These are phyloP conservation scores for Eumaeus atala DNA, from an alignment of 1,140 invertebrate genomes.

Conservation along the genomic window DNA sequence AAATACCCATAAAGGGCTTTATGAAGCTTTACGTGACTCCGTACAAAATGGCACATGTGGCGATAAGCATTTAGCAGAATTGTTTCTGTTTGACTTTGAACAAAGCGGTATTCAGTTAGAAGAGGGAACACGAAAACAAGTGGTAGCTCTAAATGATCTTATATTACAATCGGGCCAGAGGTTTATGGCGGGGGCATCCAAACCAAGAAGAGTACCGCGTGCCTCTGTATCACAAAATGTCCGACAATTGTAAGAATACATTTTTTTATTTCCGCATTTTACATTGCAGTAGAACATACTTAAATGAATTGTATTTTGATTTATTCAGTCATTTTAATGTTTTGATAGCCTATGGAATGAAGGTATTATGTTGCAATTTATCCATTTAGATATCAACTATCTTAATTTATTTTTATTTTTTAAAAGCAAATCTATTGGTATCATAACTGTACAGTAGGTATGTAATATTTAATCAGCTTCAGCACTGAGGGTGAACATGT, in stretches of 20 bases:
- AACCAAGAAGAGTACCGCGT: conserved; percentile 79
- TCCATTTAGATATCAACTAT: too few relatives aligned
- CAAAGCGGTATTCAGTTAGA: conserved; percentile 95
- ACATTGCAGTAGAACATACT: too few relatives aligned
- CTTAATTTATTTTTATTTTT: background rate
- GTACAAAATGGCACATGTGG: conserved; percentile 84
- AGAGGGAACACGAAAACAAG: conserved; percentile 82
- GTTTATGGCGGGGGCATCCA: conserved; percentile 86
- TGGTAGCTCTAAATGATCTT: conserved; percentile 89
- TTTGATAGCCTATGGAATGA: background rate
- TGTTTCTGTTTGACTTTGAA: conserved; percentile 98
- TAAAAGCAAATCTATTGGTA: too few relatives aligned
- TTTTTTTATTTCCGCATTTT: too few relatives aligned
- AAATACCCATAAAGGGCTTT: conserved; percentile 91
- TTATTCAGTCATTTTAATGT: background rate
- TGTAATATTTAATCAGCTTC: too few relatives aligned
- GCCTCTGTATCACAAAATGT: conserved; percentile 81
- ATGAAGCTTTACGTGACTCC: conserved; percentile 83
- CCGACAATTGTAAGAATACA: conserved; percentile 83
- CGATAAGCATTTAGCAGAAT: conserved; percentile 88
- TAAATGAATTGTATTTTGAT: too few relatives aligned
- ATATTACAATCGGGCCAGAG: conserved; percentile 88
- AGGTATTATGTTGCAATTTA: background rate
- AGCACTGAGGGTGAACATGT: conserved; percentile 81
- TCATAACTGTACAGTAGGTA: too few relatives aligned